Conservation (phyloP, 2,797 vertebrate genomes). For the Gadopsis marmoratus region DNA sequence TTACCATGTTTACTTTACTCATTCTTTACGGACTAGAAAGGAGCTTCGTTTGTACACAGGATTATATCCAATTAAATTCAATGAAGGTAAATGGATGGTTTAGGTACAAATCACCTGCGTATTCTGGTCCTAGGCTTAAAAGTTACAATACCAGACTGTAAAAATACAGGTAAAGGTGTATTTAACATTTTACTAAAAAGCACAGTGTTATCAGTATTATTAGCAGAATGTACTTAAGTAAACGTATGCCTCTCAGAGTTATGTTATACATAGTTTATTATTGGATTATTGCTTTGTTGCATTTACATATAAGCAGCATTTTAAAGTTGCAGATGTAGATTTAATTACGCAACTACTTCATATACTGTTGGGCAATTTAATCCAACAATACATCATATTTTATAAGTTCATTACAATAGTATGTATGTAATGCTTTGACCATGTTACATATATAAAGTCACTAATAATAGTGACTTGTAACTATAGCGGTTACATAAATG, state of each 20-base stretch:
- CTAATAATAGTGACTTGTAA: no score
- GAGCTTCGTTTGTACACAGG: background rate
- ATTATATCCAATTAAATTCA: background rate
- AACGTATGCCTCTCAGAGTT: background rate
- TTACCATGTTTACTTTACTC: slow-evolving; percentile 33
- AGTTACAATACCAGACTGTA: background rate
- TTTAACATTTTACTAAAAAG: background rate
- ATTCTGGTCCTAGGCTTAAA: background rate
- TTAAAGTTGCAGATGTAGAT: background rate
- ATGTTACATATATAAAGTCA: no score
- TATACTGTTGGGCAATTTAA: background rate
- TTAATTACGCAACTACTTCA: background rate
- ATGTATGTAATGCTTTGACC: no score
- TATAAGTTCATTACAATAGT: no score
- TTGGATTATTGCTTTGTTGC: background rate
- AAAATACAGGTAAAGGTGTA: background rate
- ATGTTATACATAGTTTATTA: background rate
- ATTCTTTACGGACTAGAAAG: background rate
- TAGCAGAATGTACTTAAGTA: background rate
- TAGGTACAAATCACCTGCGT: background rate
- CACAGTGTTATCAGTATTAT: background rate
- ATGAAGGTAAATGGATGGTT: background rate
- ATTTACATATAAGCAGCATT: background rate
- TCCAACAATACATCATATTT: background rate
- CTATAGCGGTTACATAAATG: no score